Percentiles rank a stretch among this genome's conserved stretches.
phyloP scores from a whole-genome alignment of 2,888 invertebrate species.

The Imbricaverruca yamaguchii region DNA sequence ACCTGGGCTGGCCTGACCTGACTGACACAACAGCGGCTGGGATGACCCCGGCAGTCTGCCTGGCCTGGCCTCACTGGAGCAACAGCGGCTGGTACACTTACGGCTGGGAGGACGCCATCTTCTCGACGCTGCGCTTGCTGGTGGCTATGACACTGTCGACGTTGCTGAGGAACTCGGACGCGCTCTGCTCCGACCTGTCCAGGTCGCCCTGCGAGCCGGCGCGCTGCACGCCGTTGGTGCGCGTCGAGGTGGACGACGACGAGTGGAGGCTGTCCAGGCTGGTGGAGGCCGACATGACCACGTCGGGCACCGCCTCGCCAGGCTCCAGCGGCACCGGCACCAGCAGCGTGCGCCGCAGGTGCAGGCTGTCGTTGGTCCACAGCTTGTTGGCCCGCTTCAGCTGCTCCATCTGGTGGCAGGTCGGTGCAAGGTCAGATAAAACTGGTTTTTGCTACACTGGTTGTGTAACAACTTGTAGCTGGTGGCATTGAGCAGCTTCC shows the following conservation, averaged over 20 bases:
- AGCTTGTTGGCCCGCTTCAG: slow-evolving; percentile 82
- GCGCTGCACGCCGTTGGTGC: not conserved
- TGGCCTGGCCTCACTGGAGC: no score
- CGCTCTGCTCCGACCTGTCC: slow-evolving; percentile 36
- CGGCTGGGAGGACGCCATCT: slow-evolving; percentile 38
- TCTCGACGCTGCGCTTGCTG: slow-evolving; percentile 40
- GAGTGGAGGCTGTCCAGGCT: slow-evolving; percentile 22
- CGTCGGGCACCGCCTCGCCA: not conserved
- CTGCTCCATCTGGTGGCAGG: slow-evolving; percentile 74
- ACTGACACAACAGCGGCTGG: no score
- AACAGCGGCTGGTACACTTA: no score
- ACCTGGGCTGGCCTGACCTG: no score
- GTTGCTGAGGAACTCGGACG: slow-evolving; percentile 42
- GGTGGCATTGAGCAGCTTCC: no score
- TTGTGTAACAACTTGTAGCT: no score
- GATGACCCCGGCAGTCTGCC: no score
- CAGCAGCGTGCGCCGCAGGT: slow-evolving; percentile 76
- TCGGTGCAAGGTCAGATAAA: not conserved
- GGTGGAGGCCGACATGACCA: not conserved
- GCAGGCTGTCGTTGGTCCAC: slow-evolving; percentile 88
- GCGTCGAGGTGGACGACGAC: not conserved
- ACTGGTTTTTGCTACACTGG: no score
- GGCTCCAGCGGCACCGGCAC: slow-evolving; percentile 53
- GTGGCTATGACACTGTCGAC: slow-evolving; percentile 43
- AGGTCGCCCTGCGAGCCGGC: slow-evolving; percentile 24